phyloP scores from a whole-genome alignment of 2,113 vertebrate species.

The Gnathonemus longibarbis region DNA sequence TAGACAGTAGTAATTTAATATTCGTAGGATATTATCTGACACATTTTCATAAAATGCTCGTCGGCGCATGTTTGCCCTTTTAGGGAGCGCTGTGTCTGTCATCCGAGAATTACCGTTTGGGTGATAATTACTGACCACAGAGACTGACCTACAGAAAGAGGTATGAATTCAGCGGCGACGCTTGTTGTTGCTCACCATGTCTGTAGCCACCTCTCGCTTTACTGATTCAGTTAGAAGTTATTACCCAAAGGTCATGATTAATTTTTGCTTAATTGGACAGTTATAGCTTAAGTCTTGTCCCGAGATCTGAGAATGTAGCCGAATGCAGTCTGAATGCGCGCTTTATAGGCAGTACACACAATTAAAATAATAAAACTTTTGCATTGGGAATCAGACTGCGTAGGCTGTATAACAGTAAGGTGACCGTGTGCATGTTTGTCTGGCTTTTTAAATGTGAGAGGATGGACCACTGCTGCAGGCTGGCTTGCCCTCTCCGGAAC shows the following conservation, averaged over 20 bases:
- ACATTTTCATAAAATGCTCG: neutral
- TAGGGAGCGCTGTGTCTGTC: neutral
- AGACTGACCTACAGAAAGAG: neutral
- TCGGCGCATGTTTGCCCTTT: neutral
- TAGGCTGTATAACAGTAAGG: neutral
- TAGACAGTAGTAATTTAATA: neutral
- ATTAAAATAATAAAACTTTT: neutral
- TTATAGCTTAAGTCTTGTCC: neutral
- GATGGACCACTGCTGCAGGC: neutral
- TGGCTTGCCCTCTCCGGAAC: neutral
- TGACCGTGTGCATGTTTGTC: neutral
- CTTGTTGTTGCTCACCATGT: neutral
- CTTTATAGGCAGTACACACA: neutral
- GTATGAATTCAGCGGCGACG: neutral
- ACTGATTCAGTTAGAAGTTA: neutral
- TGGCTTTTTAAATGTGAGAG: neutral
- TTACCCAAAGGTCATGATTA: neutral
- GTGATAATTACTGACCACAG: neutral
- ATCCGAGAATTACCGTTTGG: neutral
- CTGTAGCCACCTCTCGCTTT: neutral
- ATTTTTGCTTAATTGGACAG: neutral
- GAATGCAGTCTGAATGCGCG: neutral
- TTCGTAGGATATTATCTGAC: neutral
- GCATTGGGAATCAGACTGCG: neutral
- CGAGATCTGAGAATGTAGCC: neutral